Percentiles rank a stretch among this genome's conserved stretches.
Evolutionary conservation across 2,797 vertebrate genomes (phyloP).

Genomic region (Gephyroberyx darwinii): DNA sequence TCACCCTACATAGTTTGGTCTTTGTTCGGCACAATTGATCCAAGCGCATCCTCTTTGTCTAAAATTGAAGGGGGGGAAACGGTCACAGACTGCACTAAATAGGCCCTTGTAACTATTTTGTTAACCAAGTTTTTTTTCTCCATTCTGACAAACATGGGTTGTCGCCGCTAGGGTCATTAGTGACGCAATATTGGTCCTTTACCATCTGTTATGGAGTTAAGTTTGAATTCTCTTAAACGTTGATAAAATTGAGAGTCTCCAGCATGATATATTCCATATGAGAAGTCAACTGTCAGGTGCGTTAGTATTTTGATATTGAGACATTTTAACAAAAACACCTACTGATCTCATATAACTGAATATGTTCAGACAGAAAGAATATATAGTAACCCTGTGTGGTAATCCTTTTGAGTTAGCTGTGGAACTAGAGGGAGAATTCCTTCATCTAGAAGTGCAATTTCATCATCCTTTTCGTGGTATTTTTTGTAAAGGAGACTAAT

Average conservation of each 20-base stretch:
- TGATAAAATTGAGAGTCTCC: background rate
- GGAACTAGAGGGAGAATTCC: conserved; percentile 36
- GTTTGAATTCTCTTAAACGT: conserved; percentile 40
- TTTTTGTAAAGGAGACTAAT: conserved; percentile 35
- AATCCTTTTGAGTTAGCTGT: conserved; percentile 7
- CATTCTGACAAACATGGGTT: conserved; percentile 53
- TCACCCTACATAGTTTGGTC: conserved; percentile 77
- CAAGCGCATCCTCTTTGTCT: conserved; percentile 80
- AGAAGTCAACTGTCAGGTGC: conserved; percentile 7
- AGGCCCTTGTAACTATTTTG: conserved; percentile 73
- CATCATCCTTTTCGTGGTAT: conserved; percentile 37
- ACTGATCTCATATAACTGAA: conserved; percentile 31
- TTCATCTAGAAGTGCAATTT: conserved; percentile 74
- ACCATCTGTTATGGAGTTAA: conserved; percentile 63
- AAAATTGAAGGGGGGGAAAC: conserved; percentile 53
- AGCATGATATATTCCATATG: conserved; percentile 17
- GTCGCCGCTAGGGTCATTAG: conserved; percentile 62
- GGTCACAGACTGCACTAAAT: conserved; percentile 73
- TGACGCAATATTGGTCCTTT: conserved; percentile 56
- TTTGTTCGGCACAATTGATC: conserved; percentile 81
- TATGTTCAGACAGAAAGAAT: background rate
- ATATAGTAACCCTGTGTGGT: background rate
- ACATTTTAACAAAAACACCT: conserved; percentile 16
- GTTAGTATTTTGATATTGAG: conserved; percentile 1
- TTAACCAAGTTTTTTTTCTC: conserved; percentile 57